Evolutionary conservation across 2,888 invertebrate species (phyloP).

Genomic region (Anoplius nigerrimus): DNA sequence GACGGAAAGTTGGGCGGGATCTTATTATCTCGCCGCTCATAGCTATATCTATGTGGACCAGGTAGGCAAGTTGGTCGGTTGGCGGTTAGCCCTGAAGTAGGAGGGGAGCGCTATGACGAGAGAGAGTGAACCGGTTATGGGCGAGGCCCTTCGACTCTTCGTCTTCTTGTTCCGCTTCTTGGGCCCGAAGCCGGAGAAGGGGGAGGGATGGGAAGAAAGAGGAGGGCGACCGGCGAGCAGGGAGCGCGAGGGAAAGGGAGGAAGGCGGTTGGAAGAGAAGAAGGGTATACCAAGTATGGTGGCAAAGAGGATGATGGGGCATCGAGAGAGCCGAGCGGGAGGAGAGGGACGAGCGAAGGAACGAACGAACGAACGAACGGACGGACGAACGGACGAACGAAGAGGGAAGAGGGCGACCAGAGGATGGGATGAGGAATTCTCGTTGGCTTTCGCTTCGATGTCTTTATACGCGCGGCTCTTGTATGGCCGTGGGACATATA

Average conservation of each 20-base stretch:
- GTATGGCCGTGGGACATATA: constrained; percentile 73
- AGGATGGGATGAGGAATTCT: constrained; percentile 75
- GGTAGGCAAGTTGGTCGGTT: constrained; percentile 54
- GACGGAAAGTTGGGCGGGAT: constrained; percentile 32
- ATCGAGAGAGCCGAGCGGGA: constrained; percentile 51
- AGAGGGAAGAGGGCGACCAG: constrained; percentile 54
- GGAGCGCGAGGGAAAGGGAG: constrained; percentile 38
- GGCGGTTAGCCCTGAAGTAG: constrained; percentile 53
- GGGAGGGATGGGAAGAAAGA: constrained; percentile 35
- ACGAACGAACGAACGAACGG: constrained; percentile 24
- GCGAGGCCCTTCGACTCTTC: constrained; percentile 72
- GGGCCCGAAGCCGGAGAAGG: constrained; percentile 44
- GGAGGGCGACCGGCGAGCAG: constrained; percentile 21
- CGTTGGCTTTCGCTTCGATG: constrained; percentile 74
- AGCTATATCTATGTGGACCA: constrained; percentile 53
- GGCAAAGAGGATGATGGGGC: constrained; percentile 69
- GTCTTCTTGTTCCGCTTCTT: constrained; percentile 61
- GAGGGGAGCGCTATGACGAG: constrained; percentile 59
- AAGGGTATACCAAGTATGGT: constrained; percentile 73
- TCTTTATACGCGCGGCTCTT: constrained; percentile 75
- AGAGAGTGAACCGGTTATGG: constrained; percentile 74
- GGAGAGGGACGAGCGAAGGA: constrained; percentile 29
- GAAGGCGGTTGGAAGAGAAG: constrained; percentile 38
- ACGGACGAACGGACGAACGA: constrained; percentile 18
- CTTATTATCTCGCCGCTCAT: constrained; percentile 40